phyloP scores from a whole-genome alignment of 2,888 invertebrate genomes.

The Cantharis nigra region DNA sequence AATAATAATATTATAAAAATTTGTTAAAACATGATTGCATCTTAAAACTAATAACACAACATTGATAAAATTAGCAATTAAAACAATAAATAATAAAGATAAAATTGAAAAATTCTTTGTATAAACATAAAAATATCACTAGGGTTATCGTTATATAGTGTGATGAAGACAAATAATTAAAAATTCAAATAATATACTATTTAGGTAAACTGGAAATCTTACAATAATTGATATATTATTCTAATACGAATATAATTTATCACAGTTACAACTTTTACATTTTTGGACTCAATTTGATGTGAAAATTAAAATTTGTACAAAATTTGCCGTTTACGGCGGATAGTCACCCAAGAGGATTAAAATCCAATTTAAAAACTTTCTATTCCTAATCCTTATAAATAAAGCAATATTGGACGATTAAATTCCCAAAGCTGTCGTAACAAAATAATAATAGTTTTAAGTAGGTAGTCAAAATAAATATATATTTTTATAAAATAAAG shows the following conservation, averaged over 20 bases:
- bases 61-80: neutral
- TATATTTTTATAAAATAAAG: neutral
- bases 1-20: neutral
- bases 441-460: neutral
- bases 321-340: too few relatives aligned
- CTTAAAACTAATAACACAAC: neutral
- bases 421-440: neutral
- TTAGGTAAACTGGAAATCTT: neutral
- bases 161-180: neutral
- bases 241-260: neutral
- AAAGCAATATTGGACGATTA: neutral
- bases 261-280: neutral
- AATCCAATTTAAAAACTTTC: neutral
- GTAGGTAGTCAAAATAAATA: neutral
- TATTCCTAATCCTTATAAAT: neutral
- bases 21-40: neutral
- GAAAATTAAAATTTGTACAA: neutral
- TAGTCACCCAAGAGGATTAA: too few relatives aligned
- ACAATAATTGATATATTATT: neutral
- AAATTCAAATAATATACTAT: neutral
- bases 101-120: neutral
- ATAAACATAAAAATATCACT: neutral
- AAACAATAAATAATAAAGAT: neutral
- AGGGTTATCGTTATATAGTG: neutral
- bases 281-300: neutral